These are phyloP conservation scores for Pipa parva DNA, from an alignment of 2,113 vertebrate genomes.

Conservation along the genomic window DNA sequence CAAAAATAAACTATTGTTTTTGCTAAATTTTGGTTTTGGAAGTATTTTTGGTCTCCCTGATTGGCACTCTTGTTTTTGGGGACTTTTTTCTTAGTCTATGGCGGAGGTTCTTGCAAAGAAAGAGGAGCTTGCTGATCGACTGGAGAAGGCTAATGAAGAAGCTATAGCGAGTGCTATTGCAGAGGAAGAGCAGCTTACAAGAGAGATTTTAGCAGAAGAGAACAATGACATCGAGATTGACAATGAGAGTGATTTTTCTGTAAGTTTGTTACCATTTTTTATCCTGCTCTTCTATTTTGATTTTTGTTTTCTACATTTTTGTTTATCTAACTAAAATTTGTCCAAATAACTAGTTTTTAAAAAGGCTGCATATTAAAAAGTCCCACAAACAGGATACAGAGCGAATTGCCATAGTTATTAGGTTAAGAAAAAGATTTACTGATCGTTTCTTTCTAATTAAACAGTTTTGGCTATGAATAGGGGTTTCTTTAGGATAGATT, in stretches of 20 bases:
- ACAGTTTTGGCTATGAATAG: too few species aligned
- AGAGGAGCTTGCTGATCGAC: conserved; percentile 90
- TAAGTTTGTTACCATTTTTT: conserved; percentile 68
- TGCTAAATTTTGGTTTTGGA: too few species aligned
- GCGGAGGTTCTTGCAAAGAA: conserved; percentile 97
- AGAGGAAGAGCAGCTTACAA: conserved; percentile 92
- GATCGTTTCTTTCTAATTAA: too few species aligned
- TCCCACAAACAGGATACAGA: too few species aligned
- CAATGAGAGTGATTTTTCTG: conserved; percentile 89
- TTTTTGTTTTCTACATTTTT: too few species aligned
- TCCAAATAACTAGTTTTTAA: too few species aligned
- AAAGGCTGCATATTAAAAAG: too few species aligned
- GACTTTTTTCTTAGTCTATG: conserved; percentile 74
- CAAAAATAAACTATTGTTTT: too few species aligned
- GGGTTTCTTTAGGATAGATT: too few species aligned
- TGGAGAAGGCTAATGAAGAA: conserved; percentile 96
- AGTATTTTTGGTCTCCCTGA: neutral
- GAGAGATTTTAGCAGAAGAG: conserved; percentile 92
- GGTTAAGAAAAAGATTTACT: too few species aligned
- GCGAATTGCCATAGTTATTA: too few species aligned
- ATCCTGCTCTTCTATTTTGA: too few species aligned
- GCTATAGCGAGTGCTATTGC: conserved; percentile 97
- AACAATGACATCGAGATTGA: conserved; percentile 86
- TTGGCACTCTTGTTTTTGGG: neutral
- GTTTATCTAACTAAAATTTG: neutral